A percentile compares a stretch with the other conserved stretches of the same genome.
These are phyloP conservation scores for Chaetodon auriga DNA, from an alignment of 2,113 vertebrate species.

Conservation along the genomic window DNA sequence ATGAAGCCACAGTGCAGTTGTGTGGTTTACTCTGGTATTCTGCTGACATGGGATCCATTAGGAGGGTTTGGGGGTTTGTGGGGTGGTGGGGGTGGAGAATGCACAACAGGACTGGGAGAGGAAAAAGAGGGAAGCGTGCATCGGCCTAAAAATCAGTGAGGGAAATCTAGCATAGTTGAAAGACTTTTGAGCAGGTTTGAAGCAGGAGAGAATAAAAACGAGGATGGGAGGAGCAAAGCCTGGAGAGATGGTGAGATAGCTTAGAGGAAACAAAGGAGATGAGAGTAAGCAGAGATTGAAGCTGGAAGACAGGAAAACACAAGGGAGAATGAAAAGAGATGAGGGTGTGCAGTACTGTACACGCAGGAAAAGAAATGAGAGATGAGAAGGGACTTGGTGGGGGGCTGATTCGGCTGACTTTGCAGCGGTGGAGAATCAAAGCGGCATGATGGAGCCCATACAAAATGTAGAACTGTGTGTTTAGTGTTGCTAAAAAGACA, in stretches of 20 bases:
- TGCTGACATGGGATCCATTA: slow-evolving; percentile 82
- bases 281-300: slow-evolving; percentile 71
- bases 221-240: slow-evolving; percentile 67
- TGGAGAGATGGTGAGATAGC: slow-evolving; percentile 67
- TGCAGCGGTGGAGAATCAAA: slow-evolving; percentile 41
- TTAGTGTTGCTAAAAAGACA: slow-evolving; percentile 2
- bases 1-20: slow-evolving; percentile 77
- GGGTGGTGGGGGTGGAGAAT: slow-evolving; percentile 43
- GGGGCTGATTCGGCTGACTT: slow-evolving; percentile 68
- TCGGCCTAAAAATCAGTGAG: slow-evolving; percentile 49
- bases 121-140: slow-evolving; percentile 13
- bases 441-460: slow-evolving; percentile 11
- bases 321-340: slow-evolving; percentile 70
- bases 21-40: slow-evolving; percentile 81
- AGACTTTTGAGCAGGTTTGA: slow-evolving; percentile 65
- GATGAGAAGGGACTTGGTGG: slow-evolving; percentile 37
- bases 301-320: slow-evolving; percentile 72
- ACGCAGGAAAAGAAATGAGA: slow-evolving; percentile 35
- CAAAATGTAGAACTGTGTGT: slow-evolving; percentile 18
- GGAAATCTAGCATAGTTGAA: slow-evolving; percentile 51
- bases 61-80: slow-evolving; percentile 41
- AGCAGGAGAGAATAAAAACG: slow-evolving; percentile 42
- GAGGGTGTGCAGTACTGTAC: slow-evolving; percentile 54
- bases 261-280: slow-evolving; percentile 75
- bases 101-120: slow-evolving; percentile 56